Conservation (phyloP, 2,888 invertebrate species). For the Bombyx huttoni region DNA sequence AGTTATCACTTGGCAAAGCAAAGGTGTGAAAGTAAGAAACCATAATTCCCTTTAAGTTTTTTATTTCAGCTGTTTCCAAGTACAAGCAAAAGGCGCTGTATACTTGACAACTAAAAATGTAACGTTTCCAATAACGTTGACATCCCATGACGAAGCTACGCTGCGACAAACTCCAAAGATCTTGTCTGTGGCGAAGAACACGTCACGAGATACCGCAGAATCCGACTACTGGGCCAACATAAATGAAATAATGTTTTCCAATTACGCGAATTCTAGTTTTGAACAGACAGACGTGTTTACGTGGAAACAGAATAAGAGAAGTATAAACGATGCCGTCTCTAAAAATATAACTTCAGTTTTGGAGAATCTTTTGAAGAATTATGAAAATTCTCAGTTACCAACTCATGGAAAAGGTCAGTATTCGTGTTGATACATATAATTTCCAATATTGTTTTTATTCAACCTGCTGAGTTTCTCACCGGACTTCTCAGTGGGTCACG, state of each 20-base stretch:
- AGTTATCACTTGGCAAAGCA: too few species aligned
- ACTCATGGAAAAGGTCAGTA: slow-evolving; percentile 86
- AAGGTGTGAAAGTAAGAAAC: too few species aligned
- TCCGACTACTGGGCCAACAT: slow-evolving; percentile 41
- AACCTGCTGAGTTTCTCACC: too few species aligned
- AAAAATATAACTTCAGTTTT: slow-evolving; percentile 88
- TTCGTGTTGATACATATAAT: not conserved
- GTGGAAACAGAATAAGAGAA: slow-evolving; percentile 57
- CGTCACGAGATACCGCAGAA: slow-evolving; percentile 27
- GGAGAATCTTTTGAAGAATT: slow-evolving; percentile 89
- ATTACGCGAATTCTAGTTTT: slow-evolving; percentile 46
- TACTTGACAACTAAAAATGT: slow-evolving; percentile 68
- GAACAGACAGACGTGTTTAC: slow-evolving; percentile 27
- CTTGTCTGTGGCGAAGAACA: slow-evolving; percentile 46
- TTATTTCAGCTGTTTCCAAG: slow-evolving; percentile 33
- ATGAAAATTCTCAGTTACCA: slow-evolving; percentile 90
- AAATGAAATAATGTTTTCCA: slow-evolving; percentile 41
- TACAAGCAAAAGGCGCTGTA: slow-evolving; percentile 58
- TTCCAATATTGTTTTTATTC: too few species aligned
- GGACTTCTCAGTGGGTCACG: too few species aligned
- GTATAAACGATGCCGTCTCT: slow-evolving; percentile 80
- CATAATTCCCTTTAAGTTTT: slow-evolving; percentile 5
- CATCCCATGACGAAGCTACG: slow-evolving; percentile 41
- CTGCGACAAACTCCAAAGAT: slow-evolving; percentile 42
- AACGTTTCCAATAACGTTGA: slow-evolving; percentile 66